Base-by-base conservation (phyloP, 2,797 vertebrate genomes). In the Characodon lateralis region DNA sequence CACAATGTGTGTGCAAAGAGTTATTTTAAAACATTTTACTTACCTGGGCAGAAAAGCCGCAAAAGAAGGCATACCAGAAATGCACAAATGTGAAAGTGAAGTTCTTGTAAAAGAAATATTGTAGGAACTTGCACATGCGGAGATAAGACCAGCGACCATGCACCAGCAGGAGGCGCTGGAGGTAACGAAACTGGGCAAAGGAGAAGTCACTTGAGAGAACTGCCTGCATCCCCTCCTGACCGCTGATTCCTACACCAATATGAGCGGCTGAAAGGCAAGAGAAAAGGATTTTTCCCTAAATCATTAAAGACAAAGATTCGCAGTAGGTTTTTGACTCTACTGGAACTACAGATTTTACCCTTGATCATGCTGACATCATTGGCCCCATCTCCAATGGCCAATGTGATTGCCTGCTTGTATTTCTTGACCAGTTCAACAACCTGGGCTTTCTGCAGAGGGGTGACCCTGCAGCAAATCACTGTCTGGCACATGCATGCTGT, bases 311-410 rank as follows among this genome's bases (percentile, higher is more conserved):
- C 14, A 43, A 26, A 41, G 35, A 53, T 56, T 39, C 8, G 12
- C 26, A 12, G 2, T 1, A 18, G 71, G 0, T 13, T 43, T 22
- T 13, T 6, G 9, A 35, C 6, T 10, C 35, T 10, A 24, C 63
- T 43, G 63, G n/a, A 46, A 46, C 22, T 24, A 24, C 18, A 4
- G 0, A 39, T 63, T 72, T 83, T 90, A 97, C 98, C 95, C 90
- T 99, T 99, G 90, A 99, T 99, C 98, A 99, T 99, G 95, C 96
- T 96, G 89, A 99, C 96, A 0, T 99, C 98, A 0, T 99, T 99
- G 90, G 97, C 97, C 0, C 98, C 97, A 0, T 98, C 98, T 16
- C 98, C 97, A 0, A 98, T 98, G 1, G 97, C 97, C 82, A 99
- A 91, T 0, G 98, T 99, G 80, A 99, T 84, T 0, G 95, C 96